Percentiles rank a stretch among this genome's conserved stretches.
Conservation (phyloP, 2,113 vertebrate genomes). For the Probosciger aterrimus region DNA sequence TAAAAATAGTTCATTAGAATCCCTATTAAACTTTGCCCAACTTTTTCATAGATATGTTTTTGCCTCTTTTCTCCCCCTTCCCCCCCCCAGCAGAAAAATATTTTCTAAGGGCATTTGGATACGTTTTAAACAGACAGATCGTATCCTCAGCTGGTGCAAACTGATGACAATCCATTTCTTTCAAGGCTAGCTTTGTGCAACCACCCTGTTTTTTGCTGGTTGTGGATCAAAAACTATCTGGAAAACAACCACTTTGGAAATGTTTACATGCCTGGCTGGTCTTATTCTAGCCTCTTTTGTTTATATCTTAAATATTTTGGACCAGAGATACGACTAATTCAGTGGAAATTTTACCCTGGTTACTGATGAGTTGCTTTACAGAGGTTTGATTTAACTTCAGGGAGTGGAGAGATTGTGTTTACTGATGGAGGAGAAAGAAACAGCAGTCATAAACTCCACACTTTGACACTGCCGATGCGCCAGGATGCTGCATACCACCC, state of each 20-base stretch:
- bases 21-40: neutral
- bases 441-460: slow-evolving; percentile 15
- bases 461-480: neutral
- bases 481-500: slow-evolving; percentile 1
- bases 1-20: neutral
- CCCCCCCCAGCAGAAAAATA: neutral
- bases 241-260: slow-evolving; percentile 53
- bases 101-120: neutral
- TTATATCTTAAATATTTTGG: slow-evolving; percentile 43
- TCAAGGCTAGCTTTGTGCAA: slow-evolving; percentile 31
- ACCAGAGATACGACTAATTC: slow-evolving; percentile 38
- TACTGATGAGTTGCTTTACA: neutral
- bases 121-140: neutral
- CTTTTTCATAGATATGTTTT: neutral
- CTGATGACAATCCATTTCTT: slow-evolving; percentile 36
- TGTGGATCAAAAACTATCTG: slow-evolving; percentile 47
- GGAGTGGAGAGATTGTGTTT: slow-evolving; percentile 40
- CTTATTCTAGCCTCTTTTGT: slow-evolving; percentile 48
- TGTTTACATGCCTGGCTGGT: slow-evolving; percentile 9
- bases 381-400: slow-evolving; percentile 16
- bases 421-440: slow-evolving; percentile 15
- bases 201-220: neutral
- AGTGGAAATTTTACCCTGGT: slow-evolving; percentile 41
- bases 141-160: slow-evolving; percentile 6
- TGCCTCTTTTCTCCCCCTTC: neutral